These are phyloP conservation scores for Elysia chlorotica DNA, from an alignment of 1,140 invertebrate genomes.

Conservation along the genomic window DNA sequence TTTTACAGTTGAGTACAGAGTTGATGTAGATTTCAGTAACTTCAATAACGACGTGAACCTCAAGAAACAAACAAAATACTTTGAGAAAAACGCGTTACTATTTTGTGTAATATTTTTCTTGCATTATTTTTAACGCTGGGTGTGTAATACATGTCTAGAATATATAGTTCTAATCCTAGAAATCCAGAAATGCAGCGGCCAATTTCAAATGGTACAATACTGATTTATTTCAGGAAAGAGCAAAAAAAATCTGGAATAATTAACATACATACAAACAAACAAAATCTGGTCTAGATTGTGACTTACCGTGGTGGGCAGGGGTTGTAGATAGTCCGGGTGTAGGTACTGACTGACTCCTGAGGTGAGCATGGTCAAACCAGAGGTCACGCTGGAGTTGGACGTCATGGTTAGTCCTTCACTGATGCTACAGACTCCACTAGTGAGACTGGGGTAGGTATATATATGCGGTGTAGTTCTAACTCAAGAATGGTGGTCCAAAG, in stretches of 20 bases:
- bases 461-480: not conserved
- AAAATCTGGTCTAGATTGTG: too few relatives aligned
- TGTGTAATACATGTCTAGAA: too few relatives aligned
- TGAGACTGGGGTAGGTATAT: not conserved
- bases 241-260: too few relatives aligned
- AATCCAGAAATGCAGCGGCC: too few relatives aligned
- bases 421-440: not conserved
- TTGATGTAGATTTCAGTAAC: too few relatives aligned
- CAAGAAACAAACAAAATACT: not conserved
- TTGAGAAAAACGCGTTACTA: not conserved
- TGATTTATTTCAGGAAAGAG: too few relatives aligned
- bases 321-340: slow-evolving; percentile 60
- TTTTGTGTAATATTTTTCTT: not conserved
- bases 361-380: slow-evolving; percentile 44
- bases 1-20: too few relatives aligned
- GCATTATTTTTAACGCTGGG: too few relatives aligned
- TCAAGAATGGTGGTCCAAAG: not conserved
- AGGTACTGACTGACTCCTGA: slow-evolving; percentile 55
- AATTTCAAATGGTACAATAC: too few relatives aligned
- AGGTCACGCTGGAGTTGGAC: slow-evolving; percentile 10
- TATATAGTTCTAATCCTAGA: too few relatives aligned
- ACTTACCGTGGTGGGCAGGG: slow-evolving; percentile 58
- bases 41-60: not conserved
- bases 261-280: too few relatives aligned
- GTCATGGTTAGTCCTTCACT: too few relatives aligned